Evolutionary conservation across 2,113 vertebrate genomes (phyloP).

Genomic region (Ctenomys sociabilis): DNA sequence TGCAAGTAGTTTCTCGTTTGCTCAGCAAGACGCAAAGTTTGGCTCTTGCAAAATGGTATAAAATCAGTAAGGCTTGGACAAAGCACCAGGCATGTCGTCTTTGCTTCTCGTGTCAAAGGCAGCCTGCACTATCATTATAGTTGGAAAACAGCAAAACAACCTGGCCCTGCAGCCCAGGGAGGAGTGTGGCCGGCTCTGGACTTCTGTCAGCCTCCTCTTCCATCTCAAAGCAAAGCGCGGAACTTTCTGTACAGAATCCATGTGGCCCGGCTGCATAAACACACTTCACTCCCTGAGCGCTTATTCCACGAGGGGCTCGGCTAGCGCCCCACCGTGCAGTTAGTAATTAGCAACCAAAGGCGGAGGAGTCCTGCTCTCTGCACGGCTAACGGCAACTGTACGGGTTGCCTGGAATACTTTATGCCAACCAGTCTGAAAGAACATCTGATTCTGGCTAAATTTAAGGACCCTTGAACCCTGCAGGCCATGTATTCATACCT

Average conservation of each 20-base stretch:
- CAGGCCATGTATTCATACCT: conserved; percentile 64
- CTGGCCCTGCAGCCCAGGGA: fast-evolving
- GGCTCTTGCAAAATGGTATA: background rate
- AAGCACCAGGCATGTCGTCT: background rate
- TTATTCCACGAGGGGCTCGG: background rate
- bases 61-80: background rate
- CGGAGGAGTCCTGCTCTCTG: conserved; percentile 44
- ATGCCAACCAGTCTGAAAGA: conserved; percentile 63
- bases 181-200: fast-evolving
- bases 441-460: conserved; percentile 61
- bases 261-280: conserved; percentile 4
- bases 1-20: background rate
- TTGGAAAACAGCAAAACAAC: background rate
- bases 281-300: too few species aligned
- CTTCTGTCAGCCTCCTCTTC: background rate
- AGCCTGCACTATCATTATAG: background rate
- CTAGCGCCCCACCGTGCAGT: background rate
- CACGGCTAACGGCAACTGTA: conserved; percentile 46
- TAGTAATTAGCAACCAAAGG: conserved; percentile 53
- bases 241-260: background rate
- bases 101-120: background rate
- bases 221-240: background rate
- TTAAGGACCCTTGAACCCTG: conserved; percentile 61
- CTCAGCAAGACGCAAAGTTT: background rate
- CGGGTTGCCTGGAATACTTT: conserved; percentile 74